Conservation (phyloP, 2,797 vertebrate genomes). For the Microctenopoma steveboyesi region DNA sequence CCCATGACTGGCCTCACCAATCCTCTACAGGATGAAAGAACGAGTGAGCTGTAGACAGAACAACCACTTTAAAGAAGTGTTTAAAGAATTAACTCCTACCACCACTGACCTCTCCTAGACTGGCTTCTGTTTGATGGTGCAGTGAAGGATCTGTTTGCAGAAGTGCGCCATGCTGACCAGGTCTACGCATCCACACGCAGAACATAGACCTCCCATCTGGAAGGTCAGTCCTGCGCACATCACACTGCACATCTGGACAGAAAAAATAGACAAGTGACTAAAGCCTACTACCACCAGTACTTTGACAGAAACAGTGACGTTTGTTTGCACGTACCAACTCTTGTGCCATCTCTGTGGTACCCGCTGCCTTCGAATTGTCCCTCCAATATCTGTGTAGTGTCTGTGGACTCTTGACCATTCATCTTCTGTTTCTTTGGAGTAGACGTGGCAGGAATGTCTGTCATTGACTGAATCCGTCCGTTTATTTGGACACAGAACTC, state of each 20-base stretch:
- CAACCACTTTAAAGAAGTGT: no score
- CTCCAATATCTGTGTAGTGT: conserved; percentile 79
- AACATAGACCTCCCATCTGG: conserved; percentile 80
- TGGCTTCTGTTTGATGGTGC: conserved; percentile 75
- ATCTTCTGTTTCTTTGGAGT: conserved; percentile 85
- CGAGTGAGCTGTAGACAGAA: neutral
- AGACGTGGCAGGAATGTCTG: conserved; percentile 83
- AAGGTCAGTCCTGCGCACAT: conserved; percentile 82
- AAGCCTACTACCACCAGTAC: neutral
- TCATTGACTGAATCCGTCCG: conserved; percentile 16
- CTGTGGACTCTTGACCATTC: conserved; percentile 13
- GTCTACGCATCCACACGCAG: conserved; percentile 90
- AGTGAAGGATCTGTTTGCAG: conserved; percentile 74
- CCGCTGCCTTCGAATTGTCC: conserved; percentile 86
- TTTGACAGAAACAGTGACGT: neutral
- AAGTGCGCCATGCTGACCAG: conserved; percentile 78
- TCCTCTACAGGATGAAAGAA: conserved; percentile 53
- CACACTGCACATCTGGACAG: conserved; percentile 86
- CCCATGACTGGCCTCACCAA: conserved; percentile 66
- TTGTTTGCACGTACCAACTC: conserved; percentile 80
- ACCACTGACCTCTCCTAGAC: conserved; percentile 85
- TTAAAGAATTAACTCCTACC: no score
- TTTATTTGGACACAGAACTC: conserved; percentile 39
- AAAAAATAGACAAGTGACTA: neutral
- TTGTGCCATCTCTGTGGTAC: conserved; percentile 90